Evolutionary conservation across 2,113 vertebrate species (phyloP), one percentile per base, ranked within the genome.

Genomic region (Procavia capensis): DNA sequence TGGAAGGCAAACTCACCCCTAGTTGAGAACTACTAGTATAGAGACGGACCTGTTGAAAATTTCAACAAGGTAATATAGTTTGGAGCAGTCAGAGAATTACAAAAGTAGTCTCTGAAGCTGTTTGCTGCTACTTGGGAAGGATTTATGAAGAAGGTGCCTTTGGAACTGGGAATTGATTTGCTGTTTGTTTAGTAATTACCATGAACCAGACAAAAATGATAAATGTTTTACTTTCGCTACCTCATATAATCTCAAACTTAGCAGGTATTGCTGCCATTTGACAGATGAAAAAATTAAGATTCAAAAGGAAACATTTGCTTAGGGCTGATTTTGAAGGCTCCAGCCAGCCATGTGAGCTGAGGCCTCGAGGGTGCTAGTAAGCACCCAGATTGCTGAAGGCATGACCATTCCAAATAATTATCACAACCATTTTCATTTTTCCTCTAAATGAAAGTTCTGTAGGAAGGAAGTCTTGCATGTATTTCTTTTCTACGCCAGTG

Each of bases 141-240:
- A 66, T 61, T 84, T 59, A 34, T 64, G 86, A 31, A 90, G 25
- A 36, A 85, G 45, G 17, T 83, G 16, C 36, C 41, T 64, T 80
- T 20, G 72, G 25, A 90, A 91, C 29, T 70, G 68, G 83, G n/a
- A 96, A 90, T 76, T 81, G 8, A 68, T 88, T 90, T 95, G 34
- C 31, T 83, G 59, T 85, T 91, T 87, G 84, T 34, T 88, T 39
- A 93, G 85, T 54, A 94, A 16, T 82, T 92, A 43, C 68, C 41
- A 84, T 66, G 50, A 95, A 5, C 24, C 43, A 93, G 90, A 88
- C 31, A 93, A 93, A 90, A 84, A n/a, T n/a, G 14, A 1, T 68
- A 54, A 61, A 41, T 66, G n/a, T 34, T 79, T 95, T 89, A 76
- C 14, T 76, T 68, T 84, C 25, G 57, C 79, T 83, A 50, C 75